Evolutionary conservation across 1,140 invertebrate genomes (phyloP).

Genomic region (Brachystomella parvula): DNA sequence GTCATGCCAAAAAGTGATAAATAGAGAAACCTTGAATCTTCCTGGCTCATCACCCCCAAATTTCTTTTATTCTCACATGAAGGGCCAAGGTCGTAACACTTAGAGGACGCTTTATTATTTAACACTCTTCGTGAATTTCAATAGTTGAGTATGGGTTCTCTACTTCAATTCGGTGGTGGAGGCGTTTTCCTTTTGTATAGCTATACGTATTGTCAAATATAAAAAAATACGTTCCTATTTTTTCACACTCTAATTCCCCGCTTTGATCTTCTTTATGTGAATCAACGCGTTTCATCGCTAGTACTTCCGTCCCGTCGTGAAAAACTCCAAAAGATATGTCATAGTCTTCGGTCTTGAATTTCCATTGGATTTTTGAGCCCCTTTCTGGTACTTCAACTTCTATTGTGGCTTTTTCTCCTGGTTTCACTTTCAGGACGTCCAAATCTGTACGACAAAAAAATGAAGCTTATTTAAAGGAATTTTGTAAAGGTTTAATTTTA

Average conservation of each 20-base stretch:
- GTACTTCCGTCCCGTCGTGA: not conserved
- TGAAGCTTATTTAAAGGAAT: not conserved
- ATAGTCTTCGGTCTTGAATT: constrained; percentile 11
- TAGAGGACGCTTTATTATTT: too few relatives aligned
- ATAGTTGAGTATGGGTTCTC: not conserved
- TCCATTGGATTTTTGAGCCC: constrained; percentile 1
- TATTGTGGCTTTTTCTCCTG: constrained; percentile 4
- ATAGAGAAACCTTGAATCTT: too few relatives aligned
- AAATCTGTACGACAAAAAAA: not conserved
- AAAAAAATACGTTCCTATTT: constrained; percentile 8
- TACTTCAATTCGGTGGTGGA: constrained; percentile 9
- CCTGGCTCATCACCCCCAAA: too few relatives aligned
- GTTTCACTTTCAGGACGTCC: constrained; percentile 14
- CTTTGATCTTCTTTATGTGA: constrained; percentile 15
- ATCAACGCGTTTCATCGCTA: constrained; percentile 5
- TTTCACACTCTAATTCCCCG: constrained; percentile 1
- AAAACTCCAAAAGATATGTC: constrained; percentile 22
- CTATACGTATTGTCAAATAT: constrained; percentile 27
- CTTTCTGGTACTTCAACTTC: not conserved
- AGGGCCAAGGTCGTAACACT: too few relatives aligned
- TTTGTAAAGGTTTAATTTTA: too few relatives aligned
- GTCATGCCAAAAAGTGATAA: too few relatives aligned
- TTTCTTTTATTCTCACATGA: too few relatives aligned
- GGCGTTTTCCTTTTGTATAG: not conserved
- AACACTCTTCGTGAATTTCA: not conserved